Evolutionary conservation across 2,113 vertebrate species (phyloP), one percentile per base, ranked within the genome.

Genomic region (Pholis gunnellus): DNA sequence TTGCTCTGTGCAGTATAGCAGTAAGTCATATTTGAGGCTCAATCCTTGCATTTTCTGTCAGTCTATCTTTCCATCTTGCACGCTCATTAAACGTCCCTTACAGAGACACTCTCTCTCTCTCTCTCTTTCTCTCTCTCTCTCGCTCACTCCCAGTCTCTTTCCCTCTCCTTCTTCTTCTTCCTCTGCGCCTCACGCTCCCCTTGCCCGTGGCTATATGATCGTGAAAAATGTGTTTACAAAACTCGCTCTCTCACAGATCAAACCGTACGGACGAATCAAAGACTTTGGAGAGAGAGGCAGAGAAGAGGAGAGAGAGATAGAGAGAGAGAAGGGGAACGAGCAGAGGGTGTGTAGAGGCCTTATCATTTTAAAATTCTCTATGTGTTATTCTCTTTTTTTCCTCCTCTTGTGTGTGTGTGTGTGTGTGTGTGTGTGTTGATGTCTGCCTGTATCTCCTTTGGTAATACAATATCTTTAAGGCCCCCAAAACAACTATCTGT

Each of bases 181-280:
- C 93, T 92, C 91, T 89, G 89, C 90, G 92, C 93, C 89, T 93
- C 91, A 89, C 93, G 93, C 94, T 95, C 94, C 95, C 93, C 92
- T 96, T 95, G 95, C 95, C 95, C 87, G 91, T 95, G 95, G 95
- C 95, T 95, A 95, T 95, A 95, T 95, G 95, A 94, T 95, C 94
- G 95, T 93, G 95, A 95, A 95, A 95, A 95, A 95, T 96, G 95
- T 96, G 95, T 96, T 96, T 95, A 96, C 95, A 96, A 96, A 96
- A 95, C 95, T 96, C 94, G 92, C 95, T 95, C 95, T 94, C 93
- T 93, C 92, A 57, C 94, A 95, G 95, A 96, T 96, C 95, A 96
- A 96, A 96, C 95, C 93, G 15, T 91, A 88, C 87, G 88, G 93
- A 89, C 82, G 93, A 96, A 96, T 96, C 95, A 96, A 96, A 96